A percentile compares a stretch with the other conserved stretches of the same genome.
phyloP scores from a whole-genome alignment of 1,140 invertebrate genomes.

The Aphidius ervi region DNA sequence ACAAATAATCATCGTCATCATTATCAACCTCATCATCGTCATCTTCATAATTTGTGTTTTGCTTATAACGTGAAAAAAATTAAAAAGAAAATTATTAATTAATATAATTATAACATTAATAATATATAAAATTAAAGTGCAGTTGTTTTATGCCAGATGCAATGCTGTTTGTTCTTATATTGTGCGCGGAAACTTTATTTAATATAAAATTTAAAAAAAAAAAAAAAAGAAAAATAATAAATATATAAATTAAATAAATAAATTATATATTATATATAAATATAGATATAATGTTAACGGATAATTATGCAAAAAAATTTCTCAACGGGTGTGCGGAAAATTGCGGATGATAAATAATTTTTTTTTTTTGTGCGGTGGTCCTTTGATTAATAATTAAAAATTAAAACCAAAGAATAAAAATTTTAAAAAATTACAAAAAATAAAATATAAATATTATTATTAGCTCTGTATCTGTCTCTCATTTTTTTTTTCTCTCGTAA shows the following conservation, averaged over 20 bases:
- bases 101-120: too few relatives aligned
- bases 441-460: background rate
- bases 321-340: constrained; percentile 15
- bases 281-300: background rate
- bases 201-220: background rate
- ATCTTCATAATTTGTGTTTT: too few relatives aligned
- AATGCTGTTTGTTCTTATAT: too few relatives aligned
- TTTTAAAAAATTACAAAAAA: background rate
- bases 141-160: too few relatives aligned
- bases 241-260: constrained; percentile 8
- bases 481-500: background rate
- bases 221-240: constrained; percentile 5
- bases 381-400: constrained; percentile 12
- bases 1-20: too few relatives aligned
- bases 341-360: constrained; percentile 8
- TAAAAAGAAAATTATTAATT: too few relatives aligned
- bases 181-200: too few relatives aligned
- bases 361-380: constrained; percentile 10
- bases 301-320: background rate
- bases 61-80: too few relatives aligned
- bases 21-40: too few relatives aligned
- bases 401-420: constrained; percentile 3
- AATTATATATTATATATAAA: constrained; percentile 4
- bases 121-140: too few relatives aligned
- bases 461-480: constrained; percentile 12